A percentile compares a stretch with the other conserved stretches of the same genome.
Evolutionary conservation across 2,888 invertebrate species (phyloP).

Genomic region (Magallana nippona): DNA sequence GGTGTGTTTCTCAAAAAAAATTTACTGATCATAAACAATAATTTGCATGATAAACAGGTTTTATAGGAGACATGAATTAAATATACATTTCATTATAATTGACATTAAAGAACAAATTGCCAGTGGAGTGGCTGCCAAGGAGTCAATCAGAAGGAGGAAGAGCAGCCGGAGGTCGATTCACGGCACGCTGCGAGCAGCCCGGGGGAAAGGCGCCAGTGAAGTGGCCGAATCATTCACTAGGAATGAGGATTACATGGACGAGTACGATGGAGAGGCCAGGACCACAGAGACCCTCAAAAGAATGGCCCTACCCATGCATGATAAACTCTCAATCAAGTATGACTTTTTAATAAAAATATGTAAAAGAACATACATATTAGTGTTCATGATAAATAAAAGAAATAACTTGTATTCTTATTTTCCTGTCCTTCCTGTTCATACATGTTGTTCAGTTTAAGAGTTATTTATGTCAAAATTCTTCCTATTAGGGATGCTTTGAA

Average conservation of each 20-base stretch:
- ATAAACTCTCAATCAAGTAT: constrained; percentile 67
- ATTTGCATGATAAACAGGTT: background rate
- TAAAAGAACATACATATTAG: background rate
- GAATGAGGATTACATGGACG: constrained; percentile 59
- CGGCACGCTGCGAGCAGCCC: constrained; percentile 52
- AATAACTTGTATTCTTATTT: no score
- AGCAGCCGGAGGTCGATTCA: constrained; percentile 54
- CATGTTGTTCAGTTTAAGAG: no score
- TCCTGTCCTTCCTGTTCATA: no score
- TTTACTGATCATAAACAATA: background rate
- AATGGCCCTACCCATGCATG: constrained; percentile 66
- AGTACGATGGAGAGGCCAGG: constrained; percentile 61
- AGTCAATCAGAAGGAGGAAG: constrained; percentile 46
- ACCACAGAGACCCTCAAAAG: constrained; percentile 57
- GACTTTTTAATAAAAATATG: background rate
- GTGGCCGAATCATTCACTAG: constrained; percentile 52
- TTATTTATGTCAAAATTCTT: no score
- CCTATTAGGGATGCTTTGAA: no score
- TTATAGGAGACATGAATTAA: no score
- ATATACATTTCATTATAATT: background rate
- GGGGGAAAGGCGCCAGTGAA: constrained; percentile 56
- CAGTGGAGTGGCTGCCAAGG: constrained; percentile 54
- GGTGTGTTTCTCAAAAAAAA: no score
- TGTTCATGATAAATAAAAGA: no score
- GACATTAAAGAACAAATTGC: constrained; percentile 58